phyloP scores from a whole-genome alignment of 2,888 invertebrate genomes.

The Beris morrisii region DNA sequence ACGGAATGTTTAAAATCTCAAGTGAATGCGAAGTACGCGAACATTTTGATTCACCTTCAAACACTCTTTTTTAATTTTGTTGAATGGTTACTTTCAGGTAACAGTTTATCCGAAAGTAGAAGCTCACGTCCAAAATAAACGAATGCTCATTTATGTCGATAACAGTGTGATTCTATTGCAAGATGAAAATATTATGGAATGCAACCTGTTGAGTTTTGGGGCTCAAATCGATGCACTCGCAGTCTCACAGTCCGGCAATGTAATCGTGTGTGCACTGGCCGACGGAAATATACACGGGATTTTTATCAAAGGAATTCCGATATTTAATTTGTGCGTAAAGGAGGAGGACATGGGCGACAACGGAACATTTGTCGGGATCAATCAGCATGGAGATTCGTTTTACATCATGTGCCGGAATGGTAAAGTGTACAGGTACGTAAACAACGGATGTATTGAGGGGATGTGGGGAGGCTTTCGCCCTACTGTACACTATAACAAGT shows the following conservation, averaged over 20 bases:
- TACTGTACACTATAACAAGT: no score
- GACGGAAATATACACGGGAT: conserved; percentile 54
- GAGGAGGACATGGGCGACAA: conserved; percentile 45
- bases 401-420: conserved; percentile 51
- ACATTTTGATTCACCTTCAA: not conserved
- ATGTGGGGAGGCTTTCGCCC: no score
- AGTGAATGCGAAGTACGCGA: conserved; percentile 47
- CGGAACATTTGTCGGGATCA: conserved; percentile 48
- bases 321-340: conserved; percentile 50
- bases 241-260: conserved; percentile 50
- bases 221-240: conserved; percentile 49
- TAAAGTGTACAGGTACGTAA: conserved; percentile 49
- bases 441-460: not conserved
- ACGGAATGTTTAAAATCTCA: conserved; percentile 51
- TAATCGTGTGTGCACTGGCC: conserved; percentile 51
- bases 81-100: conserved; percentile 43
- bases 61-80: not conserved
- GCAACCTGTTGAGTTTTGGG: conserved; percentile 49
- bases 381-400: conserved; percentile 45
- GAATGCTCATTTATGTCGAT: conserved; percentile 52
- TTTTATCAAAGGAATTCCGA: conserved; percentile 49
- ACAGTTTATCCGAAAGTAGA: conserved; percentile 47
- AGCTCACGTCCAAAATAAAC: conserved; percentile 50
- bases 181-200: conserved; percentile 51
- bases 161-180: conserved; percentile 50